These are phyloP conservation scores for Fringilla coelebs DNA, from an alignment of 2,797 vertebrate species.

Conservation along the genomic window DNA sequence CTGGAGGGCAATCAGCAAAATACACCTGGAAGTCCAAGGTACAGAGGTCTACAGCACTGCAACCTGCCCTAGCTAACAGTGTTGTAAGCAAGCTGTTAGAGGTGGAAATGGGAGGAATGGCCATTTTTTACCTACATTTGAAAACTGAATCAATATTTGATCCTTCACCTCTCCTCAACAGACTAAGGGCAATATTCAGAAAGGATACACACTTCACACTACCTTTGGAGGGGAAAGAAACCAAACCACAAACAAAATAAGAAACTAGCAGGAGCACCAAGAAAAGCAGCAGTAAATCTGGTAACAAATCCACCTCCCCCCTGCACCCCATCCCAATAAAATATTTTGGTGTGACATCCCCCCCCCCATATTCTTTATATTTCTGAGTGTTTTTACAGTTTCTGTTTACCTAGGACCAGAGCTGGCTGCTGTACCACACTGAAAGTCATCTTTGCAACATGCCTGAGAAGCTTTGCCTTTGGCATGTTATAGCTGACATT, in stretches of 20 bases:
- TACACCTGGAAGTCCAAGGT: neutral
- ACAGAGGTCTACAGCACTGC: neutral
- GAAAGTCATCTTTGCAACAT: neutral
- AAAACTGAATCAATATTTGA: neutral
- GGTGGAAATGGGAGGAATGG: neutral
- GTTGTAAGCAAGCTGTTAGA: neutral
- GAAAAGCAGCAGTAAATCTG: neutral
- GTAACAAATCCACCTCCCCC: neutral
- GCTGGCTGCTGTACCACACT: neutral
- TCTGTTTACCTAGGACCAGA: neutral
- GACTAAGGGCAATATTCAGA: neutral
- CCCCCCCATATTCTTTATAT: neutral
- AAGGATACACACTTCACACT: neutral
- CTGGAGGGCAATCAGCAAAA: neutral
- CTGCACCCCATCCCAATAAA: neutral
- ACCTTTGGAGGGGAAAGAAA: rapidly evolving
- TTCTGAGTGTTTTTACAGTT: neutral
- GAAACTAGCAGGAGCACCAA: neutral
- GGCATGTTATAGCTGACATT: neutral
- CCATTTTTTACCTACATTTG: neutral
- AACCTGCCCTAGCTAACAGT: neutral
- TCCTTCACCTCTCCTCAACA: neutral
- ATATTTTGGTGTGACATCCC: neutral
- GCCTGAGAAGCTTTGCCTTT: neutral
- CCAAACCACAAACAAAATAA: neutral